Evolutionary conservation across 1,140 invertebrate genomes (phyloP).

Genomic region (Mycetomoellerius zeteki): DNA sequence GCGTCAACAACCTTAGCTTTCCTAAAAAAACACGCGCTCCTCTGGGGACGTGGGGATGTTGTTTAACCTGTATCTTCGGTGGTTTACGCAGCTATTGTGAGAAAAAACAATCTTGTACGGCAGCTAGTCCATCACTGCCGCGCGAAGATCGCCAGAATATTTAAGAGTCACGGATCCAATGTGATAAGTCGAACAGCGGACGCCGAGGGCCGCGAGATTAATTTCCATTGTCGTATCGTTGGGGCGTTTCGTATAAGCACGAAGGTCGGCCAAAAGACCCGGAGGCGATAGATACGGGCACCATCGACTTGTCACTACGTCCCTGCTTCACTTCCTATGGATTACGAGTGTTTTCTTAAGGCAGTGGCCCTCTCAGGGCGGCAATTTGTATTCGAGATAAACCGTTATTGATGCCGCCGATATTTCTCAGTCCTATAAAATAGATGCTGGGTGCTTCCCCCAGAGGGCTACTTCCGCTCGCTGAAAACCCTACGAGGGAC

Average conservation of each 20-base stretch:
- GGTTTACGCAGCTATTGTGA: conserved; percentile 16
- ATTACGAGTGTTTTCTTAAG: conserved; percentile 85
- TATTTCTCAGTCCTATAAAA: conserved; percentile 84
- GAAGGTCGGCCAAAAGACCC: conserved; percentile 63
- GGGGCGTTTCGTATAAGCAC: conserved; percentile 54
- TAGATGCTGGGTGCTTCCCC: conserved; percentile 76
- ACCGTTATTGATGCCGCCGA: conserved; percentile 85
- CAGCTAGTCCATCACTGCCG: conserved; percentile 11
- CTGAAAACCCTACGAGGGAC: conserved; percentile 54
- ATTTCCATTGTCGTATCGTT: conserved; percentile 69
- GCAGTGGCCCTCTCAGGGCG: conserved; percentile 77
- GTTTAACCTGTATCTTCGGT: background rate
- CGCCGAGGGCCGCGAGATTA: conserved; percentile 67
- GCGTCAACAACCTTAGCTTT: conserved; percentile 10
- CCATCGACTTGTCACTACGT: conserved; percentile 80
- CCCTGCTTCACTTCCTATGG: conserved; percentile 80
- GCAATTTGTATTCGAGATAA: conserved; percentile 85
- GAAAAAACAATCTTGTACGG: conserved; percentile 19
- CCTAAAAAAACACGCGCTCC: conserved; percentile 18
- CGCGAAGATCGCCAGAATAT: background rate
- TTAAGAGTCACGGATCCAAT: conserved; percentile 28
- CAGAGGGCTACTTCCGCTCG: conserved; percentile 72
- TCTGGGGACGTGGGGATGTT: background rate
- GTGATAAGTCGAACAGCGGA: conserved; percentile 47
- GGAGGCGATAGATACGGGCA: conserved; percentile 75